These are phyloP conservation scores for Anhinga anhinga DNA, from an alignment of 2,113 vertebrate genomes.

Conservation along the genomic window DNA sequence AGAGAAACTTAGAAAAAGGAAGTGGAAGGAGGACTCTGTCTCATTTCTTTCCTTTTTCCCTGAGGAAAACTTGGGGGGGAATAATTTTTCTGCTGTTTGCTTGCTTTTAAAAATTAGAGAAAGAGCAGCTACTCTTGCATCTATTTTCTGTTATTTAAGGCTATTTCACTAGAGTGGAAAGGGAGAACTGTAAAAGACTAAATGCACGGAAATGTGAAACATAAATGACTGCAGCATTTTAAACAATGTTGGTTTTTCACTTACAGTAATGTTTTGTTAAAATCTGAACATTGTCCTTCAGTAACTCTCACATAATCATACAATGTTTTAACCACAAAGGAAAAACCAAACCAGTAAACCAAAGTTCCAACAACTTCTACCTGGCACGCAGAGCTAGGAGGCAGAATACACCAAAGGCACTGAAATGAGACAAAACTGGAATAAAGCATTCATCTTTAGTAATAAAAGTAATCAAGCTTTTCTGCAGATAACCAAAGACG, in stretches of 20 bases:
- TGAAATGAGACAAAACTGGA: neutral
- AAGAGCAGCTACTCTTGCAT: neutral
- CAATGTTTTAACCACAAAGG: neutral
- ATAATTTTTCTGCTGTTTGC: neutral
- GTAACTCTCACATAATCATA: neutral
- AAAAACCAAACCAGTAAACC: neutral
- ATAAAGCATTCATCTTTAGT: neutral
- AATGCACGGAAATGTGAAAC: neutral
- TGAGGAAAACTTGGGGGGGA: neutral
- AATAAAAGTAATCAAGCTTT: neutral
- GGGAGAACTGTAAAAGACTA: neutral
- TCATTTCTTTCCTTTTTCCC: neutral
- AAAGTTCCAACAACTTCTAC: neutral
- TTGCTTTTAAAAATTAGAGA: neutral
- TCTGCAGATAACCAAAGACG: neutral
- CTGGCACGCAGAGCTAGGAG: neutral
- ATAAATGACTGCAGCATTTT: neutral
- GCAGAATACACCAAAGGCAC: rapidly evolving
- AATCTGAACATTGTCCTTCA: neutral
- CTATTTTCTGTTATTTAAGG: neutral
- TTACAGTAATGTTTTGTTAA: neutral
- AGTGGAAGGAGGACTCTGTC: neutral
- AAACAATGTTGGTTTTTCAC: neutral
- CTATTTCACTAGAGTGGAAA: neutral
- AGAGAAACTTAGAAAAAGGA: neutral